Conservation (phyloP, 2,888 invertebrate species). For the Meteorus colon region DNA sequence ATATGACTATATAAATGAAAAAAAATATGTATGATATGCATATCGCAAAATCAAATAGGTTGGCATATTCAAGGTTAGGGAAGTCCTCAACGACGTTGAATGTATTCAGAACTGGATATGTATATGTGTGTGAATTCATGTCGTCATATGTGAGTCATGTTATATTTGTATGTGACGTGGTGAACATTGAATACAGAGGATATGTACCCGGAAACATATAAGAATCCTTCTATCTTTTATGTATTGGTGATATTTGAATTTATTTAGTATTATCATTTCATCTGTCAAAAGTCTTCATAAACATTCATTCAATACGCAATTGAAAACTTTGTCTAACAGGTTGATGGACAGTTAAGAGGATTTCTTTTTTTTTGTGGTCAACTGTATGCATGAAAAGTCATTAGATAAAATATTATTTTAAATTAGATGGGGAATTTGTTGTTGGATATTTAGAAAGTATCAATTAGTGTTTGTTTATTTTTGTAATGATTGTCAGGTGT, state of each 20-base stretch:
- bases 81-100: conserved; percentile 33
- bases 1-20: conserved; percentile 2
- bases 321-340: too few relatives aligned
- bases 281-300: not conserved
- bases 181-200: not conserved
- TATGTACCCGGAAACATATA: not conserved
- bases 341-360: too few relatives aligned
- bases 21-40: conserved; percentile 8
- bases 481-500: too few relatives aligned
- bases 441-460: too few relatives aligned
- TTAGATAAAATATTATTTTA: too few relatives aligned
- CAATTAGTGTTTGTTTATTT: too few relatives aligned
- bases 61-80: conserved; percentile 35
- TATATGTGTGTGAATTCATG: not conserved
- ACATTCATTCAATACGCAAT: not conserved
- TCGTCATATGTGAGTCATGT: conserved; percentile 2
- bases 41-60: conserved; percentile 13
- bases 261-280: not conserved
- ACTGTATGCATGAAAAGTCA: too few relatives aligned
- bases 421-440: too few relatives aligned
- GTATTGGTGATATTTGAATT: not conserved
- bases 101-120: conserved; percentile 18
- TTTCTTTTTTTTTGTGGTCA: too few relatives aligned
- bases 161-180: conserved; percentile 1
- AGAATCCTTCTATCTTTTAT: not conserved